Evolutionary conservation across 1,140 invertebrate species (phyloP).

Genomic region (Saccostrea echinata): DNA sequence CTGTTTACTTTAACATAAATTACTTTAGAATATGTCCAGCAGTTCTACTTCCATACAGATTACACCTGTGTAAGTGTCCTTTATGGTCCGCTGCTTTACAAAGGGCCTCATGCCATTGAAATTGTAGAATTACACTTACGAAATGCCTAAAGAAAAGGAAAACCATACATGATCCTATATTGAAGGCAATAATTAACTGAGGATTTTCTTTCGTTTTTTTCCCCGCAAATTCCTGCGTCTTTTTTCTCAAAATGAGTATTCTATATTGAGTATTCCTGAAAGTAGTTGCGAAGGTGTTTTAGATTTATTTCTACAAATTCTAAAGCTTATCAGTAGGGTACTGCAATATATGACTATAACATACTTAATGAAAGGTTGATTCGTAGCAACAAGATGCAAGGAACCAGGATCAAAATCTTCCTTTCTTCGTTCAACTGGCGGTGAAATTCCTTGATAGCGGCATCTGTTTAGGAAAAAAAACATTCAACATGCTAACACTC

Average conservation of each 20-base stretch:
- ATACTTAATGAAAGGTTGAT: constrained; percentile 75
- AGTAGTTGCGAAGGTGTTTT: no score
- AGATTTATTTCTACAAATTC: no score
- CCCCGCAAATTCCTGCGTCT: no score
- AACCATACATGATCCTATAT: no score
- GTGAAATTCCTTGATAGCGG: constrained; percentile 75
- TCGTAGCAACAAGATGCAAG: constrained; percentile 76
- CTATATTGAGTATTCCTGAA: no score
- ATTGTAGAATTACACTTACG: constrained; percentile 90
- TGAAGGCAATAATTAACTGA: no score
- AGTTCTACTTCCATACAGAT: constrained; percentile 89
- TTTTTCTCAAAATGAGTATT: no score
- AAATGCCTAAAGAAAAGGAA: constrained; percentile 72
- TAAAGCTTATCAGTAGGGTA: not conserved
- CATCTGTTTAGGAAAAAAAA: constrained; percentile 61
- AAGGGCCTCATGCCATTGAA: constrained; percentile 92
- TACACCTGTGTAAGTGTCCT: constrained; percentile 92
- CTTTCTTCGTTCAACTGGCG: constrained; percentile 72
- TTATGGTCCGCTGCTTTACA: constrained; percentile 89
- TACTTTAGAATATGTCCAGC: constrained; percentile 83
- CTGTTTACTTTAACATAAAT: not conserved
- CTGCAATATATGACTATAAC: not conserved
- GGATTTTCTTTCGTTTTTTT: no score
- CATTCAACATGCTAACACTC: not conserved
- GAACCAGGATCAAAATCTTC: constrained; percentile 78